Conservation (phyloP, 2,888 invertebrate genomes). For the Notodonta dromedarius region DNA sequence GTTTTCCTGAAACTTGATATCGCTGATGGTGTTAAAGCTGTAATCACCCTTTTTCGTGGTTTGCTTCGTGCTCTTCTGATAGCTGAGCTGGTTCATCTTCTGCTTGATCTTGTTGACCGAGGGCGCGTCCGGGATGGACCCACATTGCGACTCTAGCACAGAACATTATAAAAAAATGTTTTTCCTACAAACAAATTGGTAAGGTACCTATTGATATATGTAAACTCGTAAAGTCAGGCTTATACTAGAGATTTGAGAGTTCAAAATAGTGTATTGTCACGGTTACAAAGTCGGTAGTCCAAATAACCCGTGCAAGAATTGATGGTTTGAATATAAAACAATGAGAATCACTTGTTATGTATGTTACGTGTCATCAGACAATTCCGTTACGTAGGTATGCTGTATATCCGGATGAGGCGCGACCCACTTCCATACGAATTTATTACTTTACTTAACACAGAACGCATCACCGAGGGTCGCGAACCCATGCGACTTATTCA, state of each 20-base stretch:
- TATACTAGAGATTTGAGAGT: no score
- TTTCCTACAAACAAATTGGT: no score
- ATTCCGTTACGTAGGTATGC: neutral
- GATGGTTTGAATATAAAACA: no score
- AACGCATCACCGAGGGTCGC: neutral
- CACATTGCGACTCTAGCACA: conserved; percentile 21
- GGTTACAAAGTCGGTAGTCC: no score
- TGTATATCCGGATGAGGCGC: neutral
- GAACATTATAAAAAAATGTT: neutral
- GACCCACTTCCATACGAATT: neutral
- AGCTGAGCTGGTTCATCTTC: neutral
- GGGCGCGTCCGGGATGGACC: neutral
- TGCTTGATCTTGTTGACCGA: conserved; percentile 8
- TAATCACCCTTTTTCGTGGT: neutral
- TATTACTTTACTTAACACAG: neutral
- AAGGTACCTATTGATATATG: no score
- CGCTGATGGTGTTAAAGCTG: conserved; percentile 10
- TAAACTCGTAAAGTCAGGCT: no score
- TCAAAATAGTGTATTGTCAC: no score
- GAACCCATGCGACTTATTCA: neutral
- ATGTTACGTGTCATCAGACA: neutral
- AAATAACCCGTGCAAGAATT: no score
- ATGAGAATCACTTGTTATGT: neutral
- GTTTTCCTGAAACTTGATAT: neutral
- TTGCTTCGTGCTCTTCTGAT: no score